Conservation (phyloP, 2,113 vertebrate species). For the Colistium nudipinnis region DNA sequence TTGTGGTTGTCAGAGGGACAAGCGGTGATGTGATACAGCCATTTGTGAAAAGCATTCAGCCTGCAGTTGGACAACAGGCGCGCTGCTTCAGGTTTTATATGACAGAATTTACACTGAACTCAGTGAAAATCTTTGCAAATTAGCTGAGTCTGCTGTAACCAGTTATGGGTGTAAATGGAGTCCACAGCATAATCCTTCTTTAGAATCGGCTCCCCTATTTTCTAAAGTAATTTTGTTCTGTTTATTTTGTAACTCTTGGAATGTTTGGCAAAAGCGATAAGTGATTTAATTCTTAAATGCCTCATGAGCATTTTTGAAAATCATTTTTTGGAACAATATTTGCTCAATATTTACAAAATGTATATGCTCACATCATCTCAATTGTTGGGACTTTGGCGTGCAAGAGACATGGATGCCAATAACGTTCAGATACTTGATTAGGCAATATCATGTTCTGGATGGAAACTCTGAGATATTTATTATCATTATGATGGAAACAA, state of each 20-base stretch:
- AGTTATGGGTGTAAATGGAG: conserved; percentile 45
- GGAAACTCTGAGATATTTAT: neutral
- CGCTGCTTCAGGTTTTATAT: neutral
- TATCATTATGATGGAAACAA: conserved; percentile 4
- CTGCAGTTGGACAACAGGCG: conserved; percentile 49
- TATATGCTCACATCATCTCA: neutral
- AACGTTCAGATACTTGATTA: neutral
- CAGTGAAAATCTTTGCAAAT: conserved; percentile 31
- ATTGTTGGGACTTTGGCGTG: neutral
- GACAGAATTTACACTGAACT: conserved; percentile 30
- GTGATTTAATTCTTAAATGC: too few relatives aligned
- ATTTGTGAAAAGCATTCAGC: conserved; percentile 57
- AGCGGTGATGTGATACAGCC: conserved; percentile 61
- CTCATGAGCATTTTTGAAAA: too few relatives aligned
- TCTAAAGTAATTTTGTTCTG: conserved; percentile 4
- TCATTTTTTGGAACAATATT: too few relatives aligned
- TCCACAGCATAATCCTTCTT: conserved; percentile 20
- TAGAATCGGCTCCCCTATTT: conserved; percentile 11
- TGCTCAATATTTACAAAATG: too few relatives aligned
- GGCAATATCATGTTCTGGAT: neutral
- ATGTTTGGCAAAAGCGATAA: conserved; percentile 20
- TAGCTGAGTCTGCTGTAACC: conserved; percentile 35
- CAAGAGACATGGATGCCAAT: neutral
- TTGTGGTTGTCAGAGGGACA: conserved; percentile 41
- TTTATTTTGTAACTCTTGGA: conserved; percentile 7